Evolutionary conservation across 2,888 invertebrate genomes (phyloP).

Genomic region (Trichacis sp.): DNA sequence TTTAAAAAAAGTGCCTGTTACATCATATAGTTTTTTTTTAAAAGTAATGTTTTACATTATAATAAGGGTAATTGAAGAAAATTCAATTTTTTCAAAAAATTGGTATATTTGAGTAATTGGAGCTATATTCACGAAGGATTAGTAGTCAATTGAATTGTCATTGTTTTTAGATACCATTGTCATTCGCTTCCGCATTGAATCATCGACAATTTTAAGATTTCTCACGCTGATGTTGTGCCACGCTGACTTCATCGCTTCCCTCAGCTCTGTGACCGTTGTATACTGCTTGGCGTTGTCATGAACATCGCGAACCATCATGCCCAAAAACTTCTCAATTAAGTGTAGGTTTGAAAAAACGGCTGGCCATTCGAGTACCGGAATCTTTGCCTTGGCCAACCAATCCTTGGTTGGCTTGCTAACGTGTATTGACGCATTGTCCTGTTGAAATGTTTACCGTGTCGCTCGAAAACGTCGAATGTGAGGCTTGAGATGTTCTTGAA

Average conservation of each 20-base stretch:
- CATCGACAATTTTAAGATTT: neutral
- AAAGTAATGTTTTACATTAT: too few species aligned
- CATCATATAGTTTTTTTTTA: too few species aligned
- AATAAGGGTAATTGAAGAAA: too few species aligned
- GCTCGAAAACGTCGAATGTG: neutral
- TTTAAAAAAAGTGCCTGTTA: too few species aligned
- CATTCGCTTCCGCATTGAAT: too few species aligned
- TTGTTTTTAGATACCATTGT: too few species aligned
- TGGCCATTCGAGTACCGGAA: neutral
- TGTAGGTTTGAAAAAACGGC: neutral
- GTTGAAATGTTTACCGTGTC: conserved; percentile 3
- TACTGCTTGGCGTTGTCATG: conserved; percentile 5
- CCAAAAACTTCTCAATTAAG: neutral
- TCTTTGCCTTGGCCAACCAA: conserved; percentile 8
- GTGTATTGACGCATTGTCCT: conserved; percentile 8
- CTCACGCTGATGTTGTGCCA: neutral
- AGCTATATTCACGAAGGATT: too few species aligned
- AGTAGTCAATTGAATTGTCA: too few species aligned
- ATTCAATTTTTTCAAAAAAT: too few species aligned
- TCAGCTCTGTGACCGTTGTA: neutral
- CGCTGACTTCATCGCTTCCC: neutral
- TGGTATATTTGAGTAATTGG: too few species aligned
- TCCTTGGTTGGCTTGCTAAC: conserved; percentile 7
- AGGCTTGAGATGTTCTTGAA: conserved; percentile 3
- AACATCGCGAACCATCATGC: conserved; percentile 11